Base-by-base conservation (phyloP, 2,113 vertebrate species). In the Xyrauchen texanus region DNA sequence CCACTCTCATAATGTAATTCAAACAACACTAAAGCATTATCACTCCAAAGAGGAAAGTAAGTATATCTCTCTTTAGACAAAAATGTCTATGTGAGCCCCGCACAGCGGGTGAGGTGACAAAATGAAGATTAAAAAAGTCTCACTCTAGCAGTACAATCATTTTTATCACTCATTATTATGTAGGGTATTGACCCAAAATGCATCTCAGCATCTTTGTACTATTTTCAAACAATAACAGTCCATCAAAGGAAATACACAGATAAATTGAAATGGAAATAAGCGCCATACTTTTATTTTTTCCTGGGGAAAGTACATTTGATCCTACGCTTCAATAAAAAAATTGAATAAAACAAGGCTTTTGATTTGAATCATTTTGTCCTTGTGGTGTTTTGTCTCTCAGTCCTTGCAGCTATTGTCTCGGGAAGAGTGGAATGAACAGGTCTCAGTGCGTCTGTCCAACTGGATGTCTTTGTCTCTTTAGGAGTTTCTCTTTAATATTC, bases 121-220 rank as follows among this genome's bases (percentile, higher is more conserved):
- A 70, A 70, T 70, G 6, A 70, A 70, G 51, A 68, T 68, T 9
- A 70, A 57, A 70, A 34, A 34, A 34, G 21, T 34, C 21, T 34
- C 21, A 7, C 47, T 68, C 46, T 68, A 47, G 16, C 16, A 68
- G 45, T 47, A 21, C 55, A 57, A 4, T 51, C 57, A 70, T 70
- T 45, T 70, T 70, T 70, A 44, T 57, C 68, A 44, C 34, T 70
- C 13, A 70, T 70, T 44, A 70, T 70, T 55, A 57, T 57, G 55
- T 70, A n/a, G 34, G 34, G 68, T 7, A 21, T 70, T 68, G 67
- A 15, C 67, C 49, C 49, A 64, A 64, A 64, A 21, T 52, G 15
- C 21, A 34, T 34, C 21, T 34, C 21, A 34, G 21, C 15, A 21
- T 68, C 16, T 51, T 11, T 34, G 52, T 34, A 34, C 21, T 34